Conservation (phyloP, 1,140 invertebrate genomes). For the Latrodectus geometricus region DNA sequence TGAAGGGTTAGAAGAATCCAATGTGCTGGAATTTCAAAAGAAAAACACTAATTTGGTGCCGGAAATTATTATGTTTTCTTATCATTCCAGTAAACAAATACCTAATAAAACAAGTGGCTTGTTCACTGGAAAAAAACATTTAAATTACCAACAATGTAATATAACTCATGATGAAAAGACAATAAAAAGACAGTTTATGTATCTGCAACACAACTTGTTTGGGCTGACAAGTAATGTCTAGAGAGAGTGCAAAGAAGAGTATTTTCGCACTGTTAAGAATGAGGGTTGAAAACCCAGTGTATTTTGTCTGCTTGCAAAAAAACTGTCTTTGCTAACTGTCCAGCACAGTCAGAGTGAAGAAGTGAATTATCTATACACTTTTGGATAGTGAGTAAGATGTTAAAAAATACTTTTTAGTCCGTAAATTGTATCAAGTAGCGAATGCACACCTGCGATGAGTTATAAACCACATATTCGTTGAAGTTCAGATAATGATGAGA, state of each 20-base stretch:
- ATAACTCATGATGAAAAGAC: slow-evolving; percentile 10
- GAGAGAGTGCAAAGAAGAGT: not conserved
- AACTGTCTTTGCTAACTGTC: no score
- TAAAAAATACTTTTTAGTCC: slow-evolving; percentile 38
- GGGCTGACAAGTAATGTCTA: not conserved
- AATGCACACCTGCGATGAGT: slow-evolving; percentile 68
- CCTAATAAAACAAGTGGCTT: slow-evolving; percentile 18
- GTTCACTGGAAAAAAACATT: slow-evolving; percentile 21
- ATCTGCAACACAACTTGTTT: slow-evolving; percentile 13
- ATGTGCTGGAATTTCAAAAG: slow-evolving; percentile 51
- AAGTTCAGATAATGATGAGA: slow-evolving; percentile 64
- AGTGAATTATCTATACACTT: not conserved
- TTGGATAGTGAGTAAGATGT: not conserved
- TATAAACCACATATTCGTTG: slow-evolving; percentile 71
- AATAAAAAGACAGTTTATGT: slow-evolving; percentile 6
- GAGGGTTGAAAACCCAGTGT: not conserved
- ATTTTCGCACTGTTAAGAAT: not conserved
- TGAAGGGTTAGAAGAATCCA: not conserved
- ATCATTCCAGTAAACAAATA: not conserved
- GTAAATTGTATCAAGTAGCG: slow-evolving; percentile 67
- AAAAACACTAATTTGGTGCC: slow-evolving; percentile 5
- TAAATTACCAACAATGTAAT: slow-evolving; percentile 6
- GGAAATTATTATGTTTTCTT: not conserved
- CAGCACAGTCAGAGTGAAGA: not conserved
- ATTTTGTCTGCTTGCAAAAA: not conserved